phyloP scores from a whole-genome alignment of 2,113 vertebrate species.

The Merops nubicus region DNA sequence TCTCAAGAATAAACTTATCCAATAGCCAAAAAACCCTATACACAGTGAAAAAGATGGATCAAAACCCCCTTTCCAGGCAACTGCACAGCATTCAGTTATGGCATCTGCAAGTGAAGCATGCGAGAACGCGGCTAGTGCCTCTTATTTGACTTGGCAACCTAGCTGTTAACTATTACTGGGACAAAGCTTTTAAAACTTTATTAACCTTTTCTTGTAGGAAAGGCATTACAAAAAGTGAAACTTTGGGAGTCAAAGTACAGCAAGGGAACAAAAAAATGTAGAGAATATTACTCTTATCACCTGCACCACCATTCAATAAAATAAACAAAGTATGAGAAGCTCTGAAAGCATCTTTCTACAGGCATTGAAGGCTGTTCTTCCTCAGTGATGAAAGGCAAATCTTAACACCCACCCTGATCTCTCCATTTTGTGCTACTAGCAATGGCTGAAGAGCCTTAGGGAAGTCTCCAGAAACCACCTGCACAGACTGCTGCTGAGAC shows the following conservation, averaged over 20 bases:
- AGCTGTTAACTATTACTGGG: background rate
- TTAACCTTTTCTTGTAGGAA: background rate
- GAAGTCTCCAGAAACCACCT: background rate
- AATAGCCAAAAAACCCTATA: background rate
- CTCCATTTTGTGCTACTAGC: fast-evolving
- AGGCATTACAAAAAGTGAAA: background rate
- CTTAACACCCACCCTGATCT: too few species aligned
- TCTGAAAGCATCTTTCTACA: background rate
- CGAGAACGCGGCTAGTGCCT: background rate
- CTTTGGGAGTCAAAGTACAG: background rate
- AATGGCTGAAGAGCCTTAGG: background rate
- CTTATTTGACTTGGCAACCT: background rate
- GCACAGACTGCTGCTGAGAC: background rate
- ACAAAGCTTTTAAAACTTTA: background rate
- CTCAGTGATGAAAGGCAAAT: background rate
- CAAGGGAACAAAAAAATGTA: background rate
- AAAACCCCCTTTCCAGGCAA: background rate
- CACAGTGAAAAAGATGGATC: background rate
- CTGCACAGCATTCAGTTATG: background rate
- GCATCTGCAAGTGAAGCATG: background rate
- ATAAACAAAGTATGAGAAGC: background rate
- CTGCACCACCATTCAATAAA: background rate
- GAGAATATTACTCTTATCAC: background rate
- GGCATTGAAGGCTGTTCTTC: background rate
- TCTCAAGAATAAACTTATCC: background rate